These are phyloP conservation scores for Spheniscus mendiculus DNA, from an alignment of 2,113 vertebrate genomes.

Conservation along the genomic window DNA sequence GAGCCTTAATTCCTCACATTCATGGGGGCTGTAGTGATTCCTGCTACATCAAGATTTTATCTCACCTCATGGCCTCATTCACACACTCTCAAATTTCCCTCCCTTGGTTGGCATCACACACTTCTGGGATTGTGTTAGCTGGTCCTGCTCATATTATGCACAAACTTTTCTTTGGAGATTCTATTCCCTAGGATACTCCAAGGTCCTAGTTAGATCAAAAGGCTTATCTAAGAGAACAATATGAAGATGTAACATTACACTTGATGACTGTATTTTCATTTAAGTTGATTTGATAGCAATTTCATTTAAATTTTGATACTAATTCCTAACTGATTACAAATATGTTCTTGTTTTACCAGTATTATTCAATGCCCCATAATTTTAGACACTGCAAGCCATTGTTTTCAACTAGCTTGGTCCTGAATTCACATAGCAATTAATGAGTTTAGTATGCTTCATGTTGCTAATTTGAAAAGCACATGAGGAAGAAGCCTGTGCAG, in stretches of 20 bases:
- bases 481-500: slow-evolving; percentile 65
- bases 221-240: not conserved
- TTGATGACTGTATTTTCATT: not conserved
- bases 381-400: slow-evolving; percentile 30
- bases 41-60: not conserved
- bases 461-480: slow-evolving; percentile 68
- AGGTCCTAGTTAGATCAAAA: not conserved
- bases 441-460: slow-evolving; percentile 72
- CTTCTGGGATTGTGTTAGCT: not conserved
- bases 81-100: not conserved
- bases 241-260: not conserved
- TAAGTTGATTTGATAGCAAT: not conserved
- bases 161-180: not conserved
- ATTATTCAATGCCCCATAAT: not conserved
- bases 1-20: not conserved
- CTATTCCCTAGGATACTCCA: not conserved
- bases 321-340: not conserved
- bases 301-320: not conserved
- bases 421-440: slow-evolving; percentile 69
- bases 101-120: not conserved
- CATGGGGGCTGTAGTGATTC: not conserved
- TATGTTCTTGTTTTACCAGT: not conserved
- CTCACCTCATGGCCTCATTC: not conserved
- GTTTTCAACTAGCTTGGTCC: slow-evolving; percentile 59
- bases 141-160: not conserved